phyloP scores from a whole-genome alignment of 2,113 vertebrate genomes.

The Sebastes fasciatus region DNA sequence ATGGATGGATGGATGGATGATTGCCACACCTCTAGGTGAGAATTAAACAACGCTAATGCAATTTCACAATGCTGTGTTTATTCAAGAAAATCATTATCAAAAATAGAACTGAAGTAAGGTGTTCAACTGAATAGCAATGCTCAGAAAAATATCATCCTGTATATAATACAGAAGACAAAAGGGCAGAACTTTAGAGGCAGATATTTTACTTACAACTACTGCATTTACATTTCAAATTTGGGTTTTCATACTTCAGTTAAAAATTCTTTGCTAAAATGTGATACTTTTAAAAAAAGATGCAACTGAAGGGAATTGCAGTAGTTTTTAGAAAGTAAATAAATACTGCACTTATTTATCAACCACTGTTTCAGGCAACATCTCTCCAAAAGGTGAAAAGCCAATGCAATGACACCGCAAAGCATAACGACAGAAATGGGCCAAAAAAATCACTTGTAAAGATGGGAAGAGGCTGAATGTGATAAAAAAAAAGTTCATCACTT shows the following conservation, averaged over 20 bases:
- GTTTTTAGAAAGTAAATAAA: too few relatives aligned
- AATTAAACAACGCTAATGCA: not conserved
- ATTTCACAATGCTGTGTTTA: conserved; percentile 1
- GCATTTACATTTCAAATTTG: not conserved
- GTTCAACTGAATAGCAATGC: not conserved
- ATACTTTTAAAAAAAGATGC: not conserved
- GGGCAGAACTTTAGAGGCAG: too few relatives aligned
- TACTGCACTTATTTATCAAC: not conserved
- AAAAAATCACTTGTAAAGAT: not conserved
- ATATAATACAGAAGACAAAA: not conserved
- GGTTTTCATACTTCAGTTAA: not conserved
- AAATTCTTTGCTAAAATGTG: not conserved
- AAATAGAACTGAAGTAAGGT: not conserved
- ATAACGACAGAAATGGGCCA: not conserved
- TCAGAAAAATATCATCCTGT: not conserved
- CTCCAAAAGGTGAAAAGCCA: not conserved
- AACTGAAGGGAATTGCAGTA: not conserved
- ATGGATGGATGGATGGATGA: not conserved
- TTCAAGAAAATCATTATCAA: not conserved
- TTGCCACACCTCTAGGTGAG: not conserved
- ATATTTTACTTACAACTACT: not conserved
- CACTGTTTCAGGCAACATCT: not conserved
- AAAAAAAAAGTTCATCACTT: not conserved
- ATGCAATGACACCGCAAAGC: not conserved
- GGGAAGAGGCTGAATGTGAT: not conserved